Conservation (phyloP, 2,888 invertebrate genomes). For the Pseudococcus jackbeardsleyi region DNA sequence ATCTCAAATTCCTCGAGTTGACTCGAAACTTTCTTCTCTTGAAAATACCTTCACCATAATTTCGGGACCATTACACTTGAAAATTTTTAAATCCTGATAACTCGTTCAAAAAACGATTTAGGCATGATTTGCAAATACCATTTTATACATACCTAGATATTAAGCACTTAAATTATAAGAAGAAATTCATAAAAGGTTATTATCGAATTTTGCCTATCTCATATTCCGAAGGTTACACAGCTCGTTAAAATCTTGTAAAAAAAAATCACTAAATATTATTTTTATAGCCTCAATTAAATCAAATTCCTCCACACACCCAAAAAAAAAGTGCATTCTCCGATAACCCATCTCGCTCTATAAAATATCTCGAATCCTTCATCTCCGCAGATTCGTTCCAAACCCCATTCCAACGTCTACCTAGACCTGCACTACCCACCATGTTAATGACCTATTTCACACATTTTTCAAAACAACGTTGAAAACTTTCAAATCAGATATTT, state of each 20-base stretch:
- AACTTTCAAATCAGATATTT: slow-evolving; percentile 47
- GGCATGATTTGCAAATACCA: neutral
- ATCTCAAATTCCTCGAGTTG: no score
- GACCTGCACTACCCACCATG: neutral
- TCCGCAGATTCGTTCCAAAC: neutral
- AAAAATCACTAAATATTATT: neutral
- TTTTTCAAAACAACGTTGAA: slow-evolving; percentile 23
- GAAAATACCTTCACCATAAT: no score
- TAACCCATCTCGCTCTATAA: neutral
- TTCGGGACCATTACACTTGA: no score
- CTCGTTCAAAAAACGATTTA: no score
- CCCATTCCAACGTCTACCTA: neutral
- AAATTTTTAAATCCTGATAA: no score
- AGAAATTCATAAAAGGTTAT: neutral
- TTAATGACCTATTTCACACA: slow-evolving; percentile 16
- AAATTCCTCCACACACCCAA: neutral
- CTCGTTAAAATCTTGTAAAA: neutral
- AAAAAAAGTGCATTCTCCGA: neutral
- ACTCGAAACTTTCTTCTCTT: no score
- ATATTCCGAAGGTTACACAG: neutral
- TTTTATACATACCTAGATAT: neutral
- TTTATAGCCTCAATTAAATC: neutral
- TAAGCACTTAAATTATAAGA: no score
- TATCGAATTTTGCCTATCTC: neutral
- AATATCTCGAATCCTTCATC: slow-evolving; percentile 8